phyloP scores from a whole-genome alignment of 2,888 invertebrate species.

The Agrochola macilenta region DNA sequence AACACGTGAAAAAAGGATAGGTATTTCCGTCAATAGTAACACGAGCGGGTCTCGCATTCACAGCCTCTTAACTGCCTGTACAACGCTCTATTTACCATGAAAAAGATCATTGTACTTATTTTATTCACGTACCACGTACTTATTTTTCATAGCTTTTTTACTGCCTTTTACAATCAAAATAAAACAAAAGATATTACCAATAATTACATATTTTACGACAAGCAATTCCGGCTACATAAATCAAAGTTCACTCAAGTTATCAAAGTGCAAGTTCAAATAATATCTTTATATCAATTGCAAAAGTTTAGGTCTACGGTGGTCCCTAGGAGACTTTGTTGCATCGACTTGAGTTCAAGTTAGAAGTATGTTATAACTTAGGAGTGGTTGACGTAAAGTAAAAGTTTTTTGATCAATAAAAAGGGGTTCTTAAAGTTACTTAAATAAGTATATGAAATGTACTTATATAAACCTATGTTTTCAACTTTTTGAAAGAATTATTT shows the following conservation, averaged over 20 bases:
- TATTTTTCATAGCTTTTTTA: neutral
- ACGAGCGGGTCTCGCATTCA: too few species aligned
- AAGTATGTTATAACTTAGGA: constrained; percentile 14
- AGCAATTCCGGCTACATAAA: constrained; percentile 18
- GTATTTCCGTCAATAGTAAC: neutral
- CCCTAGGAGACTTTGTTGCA: constrained; percentile 30
- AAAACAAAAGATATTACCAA: neutral
- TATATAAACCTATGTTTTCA: neutral
- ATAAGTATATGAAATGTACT: neutral
- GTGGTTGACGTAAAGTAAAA: neutral
- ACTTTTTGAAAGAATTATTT: neutral
- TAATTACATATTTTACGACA: constrained; percentile 4
- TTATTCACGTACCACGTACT: neutral
- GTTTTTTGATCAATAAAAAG: neutral
- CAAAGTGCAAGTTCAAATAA: constrained; percentile 21
- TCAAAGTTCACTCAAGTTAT: constrained; percentile 27
- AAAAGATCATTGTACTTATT: neutral
- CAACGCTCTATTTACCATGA: neutral
- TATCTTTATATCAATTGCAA: constrained; percentile 25
- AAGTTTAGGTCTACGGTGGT: constrained; percentile 31
- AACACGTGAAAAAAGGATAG: neutral
- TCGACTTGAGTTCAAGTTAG: constrained; percentile 14
- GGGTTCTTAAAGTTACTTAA: neutral
- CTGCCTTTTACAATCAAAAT: neutral
- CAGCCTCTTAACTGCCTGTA: neutral